Percentiles rank a stretch among this genome's conserved stretches.
These are phyloP conservation scores for Erannis defoliaria DNA, from an alignment of 2,888 invertebrate species.

Conservation along the genomic window DNA sequence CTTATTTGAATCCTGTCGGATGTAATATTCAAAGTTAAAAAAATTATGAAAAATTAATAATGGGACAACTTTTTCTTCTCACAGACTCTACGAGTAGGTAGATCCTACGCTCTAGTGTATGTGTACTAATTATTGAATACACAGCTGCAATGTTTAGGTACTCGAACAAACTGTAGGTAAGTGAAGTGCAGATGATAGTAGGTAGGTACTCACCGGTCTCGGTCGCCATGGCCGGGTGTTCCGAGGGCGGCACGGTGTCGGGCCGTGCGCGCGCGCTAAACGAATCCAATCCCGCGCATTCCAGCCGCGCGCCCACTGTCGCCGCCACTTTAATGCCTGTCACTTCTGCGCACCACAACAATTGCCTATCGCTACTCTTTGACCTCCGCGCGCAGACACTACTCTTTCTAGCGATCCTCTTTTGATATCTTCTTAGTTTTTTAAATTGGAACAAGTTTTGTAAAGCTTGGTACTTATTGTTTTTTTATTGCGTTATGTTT, in stretches of 20 bases:
- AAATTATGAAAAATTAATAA: too few species aligned
- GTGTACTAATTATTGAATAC: not conserved
- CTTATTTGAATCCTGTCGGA: too few species aligned
- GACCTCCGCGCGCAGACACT: slow-evolving; percentile 45
- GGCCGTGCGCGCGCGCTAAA: slow-evolving; percentile 81
- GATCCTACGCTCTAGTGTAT: too few species aligned
- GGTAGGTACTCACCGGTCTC: slow-evolving; percentile 80
- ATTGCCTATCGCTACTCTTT: slow-evolving; percentile 40
- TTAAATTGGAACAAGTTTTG: slow-evolving; percentile 48
- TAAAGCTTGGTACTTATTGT: slow-evolving; percentile 60
- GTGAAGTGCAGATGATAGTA: not conserved
- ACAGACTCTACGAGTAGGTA: too few species aligned
- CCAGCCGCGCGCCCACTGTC: slow-evolving; percentile 76
- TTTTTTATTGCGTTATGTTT: slow-evolving; percentile 58
- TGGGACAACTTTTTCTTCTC: too few species aligned
- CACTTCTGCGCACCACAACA: slow-evolving; percentile 56
- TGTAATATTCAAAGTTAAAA: too few species aligned
- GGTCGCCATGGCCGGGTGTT: slow-evolving; percentile 84
- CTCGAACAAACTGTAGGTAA: not conserved
- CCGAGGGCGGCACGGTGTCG: slow-evolving; percentile 83
- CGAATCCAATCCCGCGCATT: slow-evolving; percentile 83
- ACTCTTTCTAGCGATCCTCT: not conserved
- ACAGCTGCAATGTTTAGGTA: not conserved
- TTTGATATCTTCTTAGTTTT: slow-evolving; percentile 35
- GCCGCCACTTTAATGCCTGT: slow-evolving; percentile 78